Percentiles rank a stretch among this genome's conserved stretches.
Evolutionary conservation across 2,888 invertebrate genomes (phyloP).

Genomic region (Drosophila mayaguana): DNA sequence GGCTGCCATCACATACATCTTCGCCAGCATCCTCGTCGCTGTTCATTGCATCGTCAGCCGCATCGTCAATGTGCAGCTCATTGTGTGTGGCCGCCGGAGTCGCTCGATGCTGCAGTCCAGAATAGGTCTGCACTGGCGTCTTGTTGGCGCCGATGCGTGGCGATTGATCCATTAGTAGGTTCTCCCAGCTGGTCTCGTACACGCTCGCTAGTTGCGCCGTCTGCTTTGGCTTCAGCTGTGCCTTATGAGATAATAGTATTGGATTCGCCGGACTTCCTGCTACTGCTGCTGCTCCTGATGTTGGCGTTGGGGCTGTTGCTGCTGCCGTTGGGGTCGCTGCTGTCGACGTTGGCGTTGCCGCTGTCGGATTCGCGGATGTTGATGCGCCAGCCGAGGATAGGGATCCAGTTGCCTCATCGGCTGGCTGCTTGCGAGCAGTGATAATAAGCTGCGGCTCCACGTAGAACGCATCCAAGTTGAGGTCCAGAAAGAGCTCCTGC

Average conservation of each 20-base stretch:
- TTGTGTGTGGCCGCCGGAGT: slow-evolving; percentile 23
- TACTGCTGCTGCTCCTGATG: not conserved
- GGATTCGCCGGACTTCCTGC: slow-evolving; percentile 9
- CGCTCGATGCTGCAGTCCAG: not conserved
- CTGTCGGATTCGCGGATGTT: not conserved
- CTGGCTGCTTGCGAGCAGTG: slow-evolving; percentile 61
- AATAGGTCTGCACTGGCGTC: slow-evolving; percentile 15
- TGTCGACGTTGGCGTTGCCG: slow-evolving; percentile 4
- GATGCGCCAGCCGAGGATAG: not conserved
- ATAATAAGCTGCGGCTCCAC: slow-evolving; percentile 86
- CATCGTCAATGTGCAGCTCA: slow-evolving; percentile 68
- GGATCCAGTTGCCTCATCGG: slow-evolving; percentile 26
- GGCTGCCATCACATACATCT: slow-evolving; percentile 60
- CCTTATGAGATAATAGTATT: slow-evolving; percentile 58
- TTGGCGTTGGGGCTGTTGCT: not conserved
- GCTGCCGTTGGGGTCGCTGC: not conserved
- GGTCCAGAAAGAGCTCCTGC: slow-evolving; percentile 96
- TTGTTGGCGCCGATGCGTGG: slow-evolving; percentile 45
- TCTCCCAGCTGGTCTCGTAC: slow-evolving; percentile 86
- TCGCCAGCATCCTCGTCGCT: slow-evolving; percentile 44
- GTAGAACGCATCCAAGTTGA: slow-evolving; percentile 89
- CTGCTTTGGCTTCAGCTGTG: slow-evolving; percentile 83
- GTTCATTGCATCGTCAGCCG: slow-evolving; percentile 52
- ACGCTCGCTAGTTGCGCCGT: slow-evolving; percentile 84
- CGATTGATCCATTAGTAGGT: slow-evolving; percentile 82